Percentiles rank a stretch among this genome's conserved stretches.
Evolutionary conservation across 1,140 invertebrate species (phyloP).

Genomic region (Hestina assimilis): DNA sequence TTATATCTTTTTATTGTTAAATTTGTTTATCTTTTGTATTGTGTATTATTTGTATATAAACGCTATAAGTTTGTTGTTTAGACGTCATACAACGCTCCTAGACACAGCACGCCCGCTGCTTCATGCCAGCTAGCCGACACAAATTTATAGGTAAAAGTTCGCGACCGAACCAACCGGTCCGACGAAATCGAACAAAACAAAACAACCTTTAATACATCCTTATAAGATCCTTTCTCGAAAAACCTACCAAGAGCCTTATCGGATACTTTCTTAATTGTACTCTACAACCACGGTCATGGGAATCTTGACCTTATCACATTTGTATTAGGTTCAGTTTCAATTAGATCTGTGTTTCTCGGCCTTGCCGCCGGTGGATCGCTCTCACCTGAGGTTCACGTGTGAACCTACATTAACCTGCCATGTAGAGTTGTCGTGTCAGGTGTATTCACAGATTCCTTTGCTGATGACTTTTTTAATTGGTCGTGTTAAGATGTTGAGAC

Average conservation of each 20-base stretch:
- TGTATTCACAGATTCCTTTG: slow-evolving; percentile 45
- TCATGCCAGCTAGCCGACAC: slow-evolving; percentile 61
- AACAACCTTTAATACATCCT: slow-evolving; percentile 40
- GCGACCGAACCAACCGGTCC: slow-evolving; percentile 68
- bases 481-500: slow-evolving; percentile 51
- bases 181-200: slow-evolving; percentile 28
- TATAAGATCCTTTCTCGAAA: slow-evolving; percentile 49
- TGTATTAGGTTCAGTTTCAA: slow-evolving; percentile 42
- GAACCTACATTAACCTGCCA: slow-evolving; percentile 73
- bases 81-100: slow-evolving; percentile 32
- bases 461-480: slow-evolving; percentile 63
- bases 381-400: slow-evolving; percentile 75
- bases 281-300: slow-evolving; percentile 36
- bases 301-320: slow-evolving; percentile 58
- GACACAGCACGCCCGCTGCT: slow-evolving; percentile 35
- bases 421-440: slow-evolving; percentile 60
- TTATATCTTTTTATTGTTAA: neutral
- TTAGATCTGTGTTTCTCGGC: slow-evolving; percentile 52
- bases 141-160: slow-evolving; percentile 79
- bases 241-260: slow-evolving; percentile 48
- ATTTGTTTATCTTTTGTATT: neutral
- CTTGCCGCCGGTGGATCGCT: slow-evolving; percentile 74
- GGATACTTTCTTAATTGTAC: slow-evolving; percentile 77
- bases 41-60: neutral
- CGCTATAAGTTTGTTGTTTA: slow-evolving; percentile 21